Evolutionary conservation across 92 coral and sea anemone species (phyloP).

Genomic region (Phenganax stokvisi): DNA sequence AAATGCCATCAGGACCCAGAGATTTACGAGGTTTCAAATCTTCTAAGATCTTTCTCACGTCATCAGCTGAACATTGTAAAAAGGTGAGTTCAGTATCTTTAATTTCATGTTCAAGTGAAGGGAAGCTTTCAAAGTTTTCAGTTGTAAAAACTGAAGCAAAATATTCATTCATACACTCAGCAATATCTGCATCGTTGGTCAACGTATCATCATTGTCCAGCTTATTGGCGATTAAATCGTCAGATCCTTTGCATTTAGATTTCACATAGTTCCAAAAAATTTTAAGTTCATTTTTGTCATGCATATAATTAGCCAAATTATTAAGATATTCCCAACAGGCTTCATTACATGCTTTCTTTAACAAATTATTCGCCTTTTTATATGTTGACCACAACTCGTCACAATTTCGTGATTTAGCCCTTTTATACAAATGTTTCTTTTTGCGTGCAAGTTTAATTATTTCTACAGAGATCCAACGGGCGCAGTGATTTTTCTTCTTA

Average conservation of each 20-base stretch:
- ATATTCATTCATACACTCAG: constrained; percentile 41
- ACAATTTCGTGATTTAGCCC: neutral
- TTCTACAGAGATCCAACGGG: constrained; percentile 53
- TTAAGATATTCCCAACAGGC: neutral
- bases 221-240: constrained; percentile 39
- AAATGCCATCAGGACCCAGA: constrained; percentile 39
- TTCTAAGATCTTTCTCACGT: constrained; percentile 19
- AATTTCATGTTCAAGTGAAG: constrained; percentile 31
- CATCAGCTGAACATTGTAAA: constrained; percentile 36
- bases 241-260: constrained; percentile 40
- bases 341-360: neutral
- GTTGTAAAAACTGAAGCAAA: constrained; percentile 48
- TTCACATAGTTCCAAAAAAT: constrained; percentile 22
- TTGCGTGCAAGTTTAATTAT: neutral
- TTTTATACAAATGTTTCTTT: neutral
- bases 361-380: neutral
- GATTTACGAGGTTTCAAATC: constrained; percentile 36
- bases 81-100: constrained; percentile 33
- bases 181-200: constrained; percentile 38
- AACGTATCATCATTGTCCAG: constrained; percentile 11
- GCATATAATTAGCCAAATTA: neutral
- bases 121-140: constrained; percentile 26
- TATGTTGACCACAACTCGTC: neutral
- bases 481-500: constrained; percentile 23
- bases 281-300: neutral